Evolutionary conservation across 2,113 vertebrate species (phyloP).

Genomic region (Tachysurus vachellii): DNA sequence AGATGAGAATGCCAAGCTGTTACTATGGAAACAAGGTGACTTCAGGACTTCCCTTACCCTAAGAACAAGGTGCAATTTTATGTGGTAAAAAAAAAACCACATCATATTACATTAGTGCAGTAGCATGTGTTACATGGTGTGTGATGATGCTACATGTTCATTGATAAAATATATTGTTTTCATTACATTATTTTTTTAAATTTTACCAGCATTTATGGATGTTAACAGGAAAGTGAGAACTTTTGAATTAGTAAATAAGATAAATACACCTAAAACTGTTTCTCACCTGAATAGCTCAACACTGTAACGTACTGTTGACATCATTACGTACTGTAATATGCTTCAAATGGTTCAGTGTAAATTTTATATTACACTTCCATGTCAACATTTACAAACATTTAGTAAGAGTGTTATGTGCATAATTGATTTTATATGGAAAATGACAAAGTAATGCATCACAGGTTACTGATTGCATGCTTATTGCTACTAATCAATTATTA

Average conservation of each 20-base stretch:
- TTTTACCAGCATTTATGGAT: background rate
- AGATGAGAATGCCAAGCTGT: constrained; percentile 27
- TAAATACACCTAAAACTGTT: background rate
- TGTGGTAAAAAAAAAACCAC: background rate
- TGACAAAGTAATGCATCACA: background rate
- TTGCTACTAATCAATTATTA: background rate
- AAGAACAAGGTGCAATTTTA: background rate
- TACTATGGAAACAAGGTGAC: constrained; percentile 47
- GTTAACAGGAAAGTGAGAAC: background rate
- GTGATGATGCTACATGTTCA: background rate
- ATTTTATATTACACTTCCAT: background rate
- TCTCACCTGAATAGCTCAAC: background rate
- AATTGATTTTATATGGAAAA: background rate
- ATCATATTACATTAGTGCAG: background rate
- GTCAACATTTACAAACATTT: background rate
- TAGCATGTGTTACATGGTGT: too few relatives aligned
- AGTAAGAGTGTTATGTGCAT: background rate
- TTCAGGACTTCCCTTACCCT: background rate
- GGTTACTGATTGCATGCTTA: background rate
- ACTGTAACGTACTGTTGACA: background rate
- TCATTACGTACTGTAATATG: too few relatives aligned
- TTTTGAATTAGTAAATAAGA: background rate
- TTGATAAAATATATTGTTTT: background rate
- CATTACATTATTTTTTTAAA: background rate
- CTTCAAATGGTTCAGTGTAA: background rate